Evolutionary conservation across 1,140 invertebrate genomes (phyloP), one percentile per base, ranked within the genome.

Genomic region (Drosophila bipectinata): DNA sequence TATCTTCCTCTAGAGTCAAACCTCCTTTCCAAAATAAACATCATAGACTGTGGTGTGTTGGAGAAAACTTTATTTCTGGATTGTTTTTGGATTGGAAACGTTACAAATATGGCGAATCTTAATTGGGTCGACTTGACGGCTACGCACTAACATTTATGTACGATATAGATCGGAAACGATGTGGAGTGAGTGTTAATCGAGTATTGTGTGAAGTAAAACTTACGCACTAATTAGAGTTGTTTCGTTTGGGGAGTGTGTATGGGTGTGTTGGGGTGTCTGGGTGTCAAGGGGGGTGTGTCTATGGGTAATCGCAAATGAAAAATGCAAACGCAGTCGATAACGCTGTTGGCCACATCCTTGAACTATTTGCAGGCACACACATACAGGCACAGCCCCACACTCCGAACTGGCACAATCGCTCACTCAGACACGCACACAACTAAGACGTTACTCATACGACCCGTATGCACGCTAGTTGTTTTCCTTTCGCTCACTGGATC

Each of bases 381-480:
- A 15, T 15, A 26, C 9, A 45, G 28, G 26, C 34, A 41, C 49
- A 64, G 45, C 18, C 28, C 3, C 30, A 54, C 52, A 58, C 39
- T 74, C 39, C 55, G 41, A 24, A 4, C 14, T 15, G 4, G 15
- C 49, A 57, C 63, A 51, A 28, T 37, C 24, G 10, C 57, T 41
- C 67, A 62, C 48, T 41, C 56, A 72, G 21, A 45, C 64, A 47
- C 41, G 41, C 41, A 44, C 41, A 66, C 84, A 88, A 88, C 83
- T 88, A 88, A 88, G 79, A 79, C 84, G 84, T 88, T 79, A 68
- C 83, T 88, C 83, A 88, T 88, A 88, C 83, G 79, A 64, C 61
- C 53, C 55, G 83, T 88, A 88, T 88, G 83, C 79, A 88, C 83
- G 83, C 83, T 88, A 88, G 83, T 89, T 88, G 83, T 69, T 76